These are phyloP conservation scores for Synanthedon tipuliformis DNA, from an alignment of 2,888 invertebrate species.

Conservation along the genomic window DNA sequence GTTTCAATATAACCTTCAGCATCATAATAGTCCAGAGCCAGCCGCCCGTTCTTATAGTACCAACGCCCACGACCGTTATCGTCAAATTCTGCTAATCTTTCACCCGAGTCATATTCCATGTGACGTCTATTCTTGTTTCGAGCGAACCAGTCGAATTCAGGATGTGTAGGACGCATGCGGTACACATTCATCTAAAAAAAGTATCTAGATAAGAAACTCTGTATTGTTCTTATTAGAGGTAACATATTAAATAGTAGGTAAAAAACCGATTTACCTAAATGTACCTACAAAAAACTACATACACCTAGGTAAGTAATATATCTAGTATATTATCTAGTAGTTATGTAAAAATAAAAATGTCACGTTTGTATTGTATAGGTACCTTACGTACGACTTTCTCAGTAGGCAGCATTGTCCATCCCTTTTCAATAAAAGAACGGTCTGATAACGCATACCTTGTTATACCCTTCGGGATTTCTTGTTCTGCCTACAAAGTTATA, in stretches of 20 bases:
- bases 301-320: too few species aligned
- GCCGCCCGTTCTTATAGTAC: slow-evolving; percentile 46
- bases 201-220: not conserved
- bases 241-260: too few species aligned
- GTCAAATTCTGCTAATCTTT: slow-evolving; percentile 47
- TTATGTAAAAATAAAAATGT: too few species aligned
- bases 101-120: slow-evolving; percentile 45
- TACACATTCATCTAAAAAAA: slow-evolving; percentile 49
- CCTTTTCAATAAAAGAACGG: slow-evolving; percentile 51
- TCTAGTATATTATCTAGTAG: too few species aligned
- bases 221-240: not conserved
- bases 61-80: slow-evolving; percentile 46
- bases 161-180: slow-evolving; percentile 55
- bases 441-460: slow-evolving; percentile 48
- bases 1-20: slow-evolving; percentile 54
- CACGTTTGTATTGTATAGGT: slow-evolving; percentile 1
- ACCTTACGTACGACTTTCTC: slow-evolving; percentile 60
- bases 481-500: slow-evolving; percentile 24
- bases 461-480: slow-evolving; percentile 31
- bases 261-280: too few species aligned
- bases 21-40: slow-evolving; percentile 54
- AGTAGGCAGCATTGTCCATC: slow-evolving; percentile 58
- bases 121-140: slow-evolving; percentile 42
- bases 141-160: slow-evolving; percentile 59
- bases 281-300: too few species aligned